A percentile compares a stretch with the other conserved stretches of the same genome.
Evolutionary conservation across 2,888 invertebrate genomes (phyloP).

Genomic region (Danaus chrysippus): DNA sequence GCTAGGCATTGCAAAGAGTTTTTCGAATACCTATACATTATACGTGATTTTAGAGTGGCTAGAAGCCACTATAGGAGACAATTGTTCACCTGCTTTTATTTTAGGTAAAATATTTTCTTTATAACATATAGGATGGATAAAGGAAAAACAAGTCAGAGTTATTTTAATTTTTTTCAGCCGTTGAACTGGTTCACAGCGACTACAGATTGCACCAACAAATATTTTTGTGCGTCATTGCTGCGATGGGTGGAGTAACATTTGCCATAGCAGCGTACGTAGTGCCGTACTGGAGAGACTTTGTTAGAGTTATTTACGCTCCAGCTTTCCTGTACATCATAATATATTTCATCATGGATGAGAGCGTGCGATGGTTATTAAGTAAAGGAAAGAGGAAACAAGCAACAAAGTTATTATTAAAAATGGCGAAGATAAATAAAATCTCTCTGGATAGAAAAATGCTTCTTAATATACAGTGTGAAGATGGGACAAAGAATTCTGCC

Average conservation of each 20-base stretch:
- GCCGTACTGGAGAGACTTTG: constrained; percentile 82
- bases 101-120: constrained; percentile 31
- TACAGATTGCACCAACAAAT: constrained; percentile 41
- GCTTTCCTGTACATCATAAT: constrained; percentile 81
- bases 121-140: too few relatives aligned
- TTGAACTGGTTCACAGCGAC: constrained; percentile 47
- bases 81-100: constrained; percentile 40
- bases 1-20: constrained; percentile 75
- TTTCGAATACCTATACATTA: constrained; percentile 73
- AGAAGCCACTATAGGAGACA: constrained; percentile 62
- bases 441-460: constrained; percentile 43
- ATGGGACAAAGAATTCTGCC: constrained; percentile 31
- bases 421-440: constrained; percentile 67
- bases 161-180: constrained; percentile 40
- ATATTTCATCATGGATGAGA: constrained; percentile 83
- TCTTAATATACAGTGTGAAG: constrained; percentile 41
- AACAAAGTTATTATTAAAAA: constrained; percentile 75
- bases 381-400: constrained; percentile 82
- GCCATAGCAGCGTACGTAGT: constrained; percentile 81
- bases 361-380: constrained; percentile 85
- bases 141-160: too few relatives aligned
- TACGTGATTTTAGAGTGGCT: constrained; percentile 76
- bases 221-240: constrained; percentile 75
- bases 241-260: constrained; percentile 80
- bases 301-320: constrained; percentile 82